Base-by-base conservation (phyloP, 2,888 invertebrate species). In the Venusia cambrica region DNA sequence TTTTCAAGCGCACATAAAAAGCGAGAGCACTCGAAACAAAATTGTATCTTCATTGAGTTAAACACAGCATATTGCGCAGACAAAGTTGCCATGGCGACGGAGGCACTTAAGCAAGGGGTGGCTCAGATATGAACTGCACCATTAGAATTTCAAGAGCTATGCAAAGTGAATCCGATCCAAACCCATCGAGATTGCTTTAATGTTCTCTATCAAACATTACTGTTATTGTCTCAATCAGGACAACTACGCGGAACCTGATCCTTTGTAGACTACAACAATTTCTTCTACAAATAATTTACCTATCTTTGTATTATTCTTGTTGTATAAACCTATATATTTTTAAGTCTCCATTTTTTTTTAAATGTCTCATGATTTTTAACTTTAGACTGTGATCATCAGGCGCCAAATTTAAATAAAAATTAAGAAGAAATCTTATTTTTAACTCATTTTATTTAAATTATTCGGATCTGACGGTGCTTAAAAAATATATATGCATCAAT, bases 121-220 rank as follows among this genome's bases (percentile, higher is more conserved):
- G 65, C 61, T 70, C 68, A 70, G 57, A 80, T 84, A 80, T 81
- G 73, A 78, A 77, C 73, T 79, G 79, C 76, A 76, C 71, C 73
- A 80, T 84, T 84, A 79, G 83, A 84, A 81, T 81, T 77, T 80
- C 76, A 83, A 85, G 80, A 70, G 79, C 76, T 83, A 78, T 80
- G 83, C 81, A 84, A 85, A 83, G 79, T 64, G 73, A 74, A 71
- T 69, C 71, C 64, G 72, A 70, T 71, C 68, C 60, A 51, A 67
- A 64, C 55, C 70, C 54, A 65, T 68, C 49, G 61, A 64, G 60
- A 61, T 58, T 61, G 61, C 51, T 66, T 64, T 65, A 71, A 73
- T 68, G 64, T 72, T 52, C 62, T 62, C 58, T 61, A 49, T 54
- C 48, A 59, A 64, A 64, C 52, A 60, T 34, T 38, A 45, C 49